These are phyloP conservation scores for Hemitrygon akajei DNA, from an alignment of 2,797 vertebrate genomes.

Conservation along the genomic window DNA sequence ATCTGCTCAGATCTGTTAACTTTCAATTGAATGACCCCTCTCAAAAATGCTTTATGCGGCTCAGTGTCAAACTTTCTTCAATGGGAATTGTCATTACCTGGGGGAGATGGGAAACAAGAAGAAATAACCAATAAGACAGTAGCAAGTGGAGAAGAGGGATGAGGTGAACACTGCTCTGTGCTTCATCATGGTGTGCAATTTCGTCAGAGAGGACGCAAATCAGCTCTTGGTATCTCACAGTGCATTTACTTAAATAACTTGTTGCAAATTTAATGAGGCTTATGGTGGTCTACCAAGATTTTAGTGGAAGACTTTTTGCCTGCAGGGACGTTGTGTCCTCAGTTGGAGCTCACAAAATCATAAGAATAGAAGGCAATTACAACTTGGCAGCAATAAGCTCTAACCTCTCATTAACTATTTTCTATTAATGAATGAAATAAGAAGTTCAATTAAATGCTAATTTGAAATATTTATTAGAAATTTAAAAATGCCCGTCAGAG, in stretches of 20 bases:
- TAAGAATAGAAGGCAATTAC: background rate
- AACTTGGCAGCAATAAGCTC: background rate
- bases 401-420: background rate
- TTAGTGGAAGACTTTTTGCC: background rate
- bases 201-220: background rate
- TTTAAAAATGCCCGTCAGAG: background rate
- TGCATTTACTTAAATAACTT: background rate
- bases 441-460: background rate
- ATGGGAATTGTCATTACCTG: background rate
- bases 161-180: background rate
- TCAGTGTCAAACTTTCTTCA: background rate
- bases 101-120: background rate
- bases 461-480: background rate
- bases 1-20: too few species aligned
- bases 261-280: background rate
- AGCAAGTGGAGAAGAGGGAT: background rate
- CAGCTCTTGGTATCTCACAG: background rate
- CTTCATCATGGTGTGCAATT: background rate
- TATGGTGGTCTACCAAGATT: background rate
- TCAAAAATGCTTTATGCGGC: background rate
- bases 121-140: background rate
- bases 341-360: background rate
- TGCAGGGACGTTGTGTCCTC: background rate
- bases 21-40: too few species aligned
- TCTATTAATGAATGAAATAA: background rate